Percentiles rank a stretch among this genome's conserved stretches.
Evolutionary conservation across 2,113 vertebrate genomes (phyloP).

Genomic region (Vulpes vulpes): DNA sequence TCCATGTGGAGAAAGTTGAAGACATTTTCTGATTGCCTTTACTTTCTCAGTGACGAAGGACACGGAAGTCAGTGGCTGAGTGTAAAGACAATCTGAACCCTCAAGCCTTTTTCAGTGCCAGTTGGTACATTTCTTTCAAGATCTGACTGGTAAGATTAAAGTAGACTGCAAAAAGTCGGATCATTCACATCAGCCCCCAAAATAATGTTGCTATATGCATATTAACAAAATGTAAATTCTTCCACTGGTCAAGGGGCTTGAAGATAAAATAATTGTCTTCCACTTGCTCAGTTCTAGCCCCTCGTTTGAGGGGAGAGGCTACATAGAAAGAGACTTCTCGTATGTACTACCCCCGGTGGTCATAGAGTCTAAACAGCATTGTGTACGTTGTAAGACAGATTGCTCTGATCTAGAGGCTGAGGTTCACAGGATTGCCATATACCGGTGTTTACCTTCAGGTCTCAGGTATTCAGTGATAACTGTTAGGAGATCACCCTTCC

Average conservation of each 20-base stretch:
- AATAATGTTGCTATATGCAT: neutral
- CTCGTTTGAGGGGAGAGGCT: neutral
- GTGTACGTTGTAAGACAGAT: neutral
- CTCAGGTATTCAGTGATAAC: neutral
- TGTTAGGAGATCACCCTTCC: neutral
- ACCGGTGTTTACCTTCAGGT: neutral
- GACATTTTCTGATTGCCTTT: neutral
- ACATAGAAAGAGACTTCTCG: neutral
- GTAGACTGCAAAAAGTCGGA: neutral
- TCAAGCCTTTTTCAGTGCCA: slow-evolving; percentile 11
- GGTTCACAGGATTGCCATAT: neutral
- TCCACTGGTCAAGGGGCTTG: neutral
- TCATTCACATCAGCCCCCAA: neutral
- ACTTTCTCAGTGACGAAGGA: neutral
- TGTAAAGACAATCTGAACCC: neutral
- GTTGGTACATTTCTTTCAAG: slow-evolving; percentile 26
- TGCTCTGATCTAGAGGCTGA: neutral
- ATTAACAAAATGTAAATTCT: neutral
- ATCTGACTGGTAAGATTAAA: neutral
- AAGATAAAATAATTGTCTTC: neutral
- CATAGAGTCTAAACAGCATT: neutral
- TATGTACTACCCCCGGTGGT: neutral
- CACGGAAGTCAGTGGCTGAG: neutral
- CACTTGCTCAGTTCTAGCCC: neutral
- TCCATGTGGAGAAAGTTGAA: neutral